Percentiles rank a stretch among this genome's conserved stretches.
phyloP scores from a whole-genome alignment of 2,888 invertebrate genomes.

The Sesamia inferens region DNA sequence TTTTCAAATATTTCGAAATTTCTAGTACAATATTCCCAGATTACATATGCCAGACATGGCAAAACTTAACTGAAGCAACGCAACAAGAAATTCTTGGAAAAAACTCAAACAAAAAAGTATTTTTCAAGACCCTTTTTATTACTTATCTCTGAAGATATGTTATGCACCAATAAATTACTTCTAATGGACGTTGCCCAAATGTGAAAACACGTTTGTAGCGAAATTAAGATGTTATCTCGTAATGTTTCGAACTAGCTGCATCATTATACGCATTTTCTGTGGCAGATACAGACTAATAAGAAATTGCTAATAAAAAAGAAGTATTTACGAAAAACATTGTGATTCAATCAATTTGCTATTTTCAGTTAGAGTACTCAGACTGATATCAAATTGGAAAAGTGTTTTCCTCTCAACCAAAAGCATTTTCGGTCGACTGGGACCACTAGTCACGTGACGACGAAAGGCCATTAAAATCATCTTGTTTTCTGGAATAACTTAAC shows the following conservation, averaged over 20 bases:
- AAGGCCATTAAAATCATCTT: no score
- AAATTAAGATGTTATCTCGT: slow-evolving; percentile 57
- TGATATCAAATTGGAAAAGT: not conserved
- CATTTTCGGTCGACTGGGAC: not conserved
- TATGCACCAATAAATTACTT: slow-evolving; percentile 38
- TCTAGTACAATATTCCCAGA: not conserved
- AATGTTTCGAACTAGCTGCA: slow-evolving; percentile 23
- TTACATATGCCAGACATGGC: not conserved
- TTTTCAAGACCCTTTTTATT: slow-evolving; percentile 1
- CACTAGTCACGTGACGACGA: not conserved
- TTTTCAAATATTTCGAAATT: not conserved
- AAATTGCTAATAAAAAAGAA: not conserved
- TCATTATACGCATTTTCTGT: not conserved
- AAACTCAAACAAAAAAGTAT: not conserved
- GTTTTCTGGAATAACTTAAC: no score
- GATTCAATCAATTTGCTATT: not conserved
- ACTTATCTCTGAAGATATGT: slow-evolving; percentile 18
- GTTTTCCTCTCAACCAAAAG: not conserved
- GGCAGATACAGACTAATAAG: not conserved
- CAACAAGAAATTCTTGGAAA: not conserved
- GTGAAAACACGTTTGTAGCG: slow-evolving; percentile 43
- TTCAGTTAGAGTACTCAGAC: not conserved
- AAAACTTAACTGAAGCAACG: not conserved
- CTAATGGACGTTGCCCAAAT: slow-evolving; percentile 60
- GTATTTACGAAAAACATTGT: not conserved